Conservation (phyloP, 1,140 invertebrate species). For the Drosophila tsacasi region DNA sequence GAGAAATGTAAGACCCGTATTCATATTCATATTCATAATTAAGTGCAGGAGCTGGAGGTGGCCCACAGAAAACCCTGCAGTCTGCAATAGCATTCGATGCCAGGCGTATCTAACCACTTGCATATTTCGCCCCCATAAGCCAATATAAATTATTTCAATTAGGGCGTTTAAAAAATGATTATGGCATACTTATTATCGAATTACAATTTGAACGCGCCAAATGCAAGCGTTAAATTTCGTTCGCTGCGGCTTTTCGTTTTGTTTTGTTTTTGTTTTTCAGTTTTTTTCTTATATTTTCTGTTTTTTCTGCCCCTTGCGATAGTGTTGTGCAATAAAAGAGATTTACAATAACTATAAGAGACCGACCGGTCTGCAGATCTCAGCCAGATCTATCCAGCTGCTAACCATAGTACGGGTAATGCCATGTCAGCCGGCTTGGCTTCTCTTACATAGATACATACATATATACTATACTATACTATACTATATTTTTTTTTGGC, state of each 20-base stretch:
- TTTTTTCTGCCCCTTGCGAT: constrained; percentile 50
- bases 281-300: background rate
- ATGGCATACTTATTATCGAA: constrained; percentile 75
- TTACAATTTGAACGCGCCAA: constrained; percentile 69
- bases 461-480: constrained; percentile 1
- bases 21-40: constrained; percentile 70
- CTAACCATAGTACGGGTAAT: constrained; percentile 20
- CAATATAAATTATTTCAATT: constrained; percentile 79
- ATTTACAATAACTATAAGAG: constrained; percentile 56
- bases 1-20: constrained; percentile 33
- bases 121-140: constrained; percentile 48
- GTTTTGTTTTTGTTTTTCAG: background rate
- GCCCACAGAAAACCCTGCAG: constrained; percentile 24
- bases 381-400: constrained; percentile 31
- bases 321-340: constrained; percentile 77
- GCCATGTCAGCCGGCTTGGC: constrained; percentile 31
- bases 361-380: constrained; percentile 41
- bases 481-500: constrained; percentile 14
- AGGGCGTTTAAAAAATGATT: constrained; percentile 80
- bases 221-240: constrained; percentile 59
- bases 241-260: constrained; percentile 42
- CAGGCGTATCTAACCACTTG: constrained; percentile 9
- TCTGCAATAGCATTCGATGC: background rate
- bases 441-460: background rate
- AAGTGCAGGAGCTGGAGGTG: constrained; percentile 43